phyloP scores from a whole-genome alignment of 37 sponge, comb jelly and placozoan genomes.

The Diacarnus erythraeanus region DNA sequence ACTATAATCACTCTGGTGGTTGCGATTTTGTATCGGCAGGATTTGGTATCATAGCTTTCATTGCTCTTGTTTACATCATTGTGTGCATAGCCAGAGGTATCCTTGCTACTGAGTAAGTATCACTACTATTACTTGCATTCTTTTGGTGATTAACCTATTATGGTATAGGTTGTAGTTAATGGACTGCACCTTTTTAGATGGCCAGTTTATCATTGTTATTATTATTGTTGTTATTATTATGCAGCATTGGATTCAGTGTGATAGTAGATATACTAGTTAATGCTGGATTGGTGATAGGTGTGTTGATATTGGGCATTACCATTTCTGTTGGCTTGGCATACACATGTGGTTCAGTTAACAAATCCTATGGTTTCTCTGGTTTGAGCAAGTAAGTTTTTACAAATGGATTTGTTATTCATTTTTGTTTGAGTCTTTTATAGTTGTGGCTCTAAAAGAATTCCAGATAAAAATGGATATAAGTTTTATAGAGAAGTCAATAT shows the following conservation, averaged over 20 bases:
- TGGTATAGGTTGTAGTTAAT: not conserved
- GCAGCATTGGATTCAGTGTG: slow-evolving; percentile 46
- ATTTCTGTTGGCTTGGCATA: slow-evolving; percentile 48
- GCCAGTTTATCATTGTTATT: not conserved
- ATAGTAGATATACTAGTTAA: slow-evolving; percentile 31
- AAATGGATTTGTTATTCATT: not conserved
- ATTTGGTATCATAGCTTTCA: slow-evolving; percentile 19
- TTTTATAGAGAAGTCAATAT: slow-evolving; percentile 1
- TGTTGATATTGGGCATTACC: slow-evolving; percentile 35
- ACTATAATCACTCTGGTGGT: not conserved
- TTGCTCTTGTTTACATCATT: slow-evolving; percentile 30
- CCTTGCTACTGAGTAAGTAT: slow-evolving; percentile 53
- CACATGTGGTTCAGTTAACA: slow-evolving; percentile 35
- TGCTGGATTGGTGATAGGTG: slow-evolving; percentile 9
- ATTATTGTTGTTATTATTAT: not conserved
- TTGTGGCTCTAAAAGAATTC: slow-evolving; percentile 1
- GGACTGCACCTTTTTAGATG: not conserved
- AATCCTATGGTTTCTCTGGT: not conserved
- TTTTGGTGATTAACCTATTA: not conserved
- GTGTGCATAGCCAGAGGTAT: slow-evolving; percentile 31
- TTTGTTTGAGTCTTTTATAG: slow-evolving; percentile 1
- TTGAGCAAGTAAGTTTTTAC: not conserved
- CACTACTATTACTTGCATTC: not conserved
- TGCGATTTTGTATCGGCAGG: slow-evolving; percentile 28
- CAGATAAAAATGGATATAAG: slow-evolving; percentile 1